These are phyloP conservation scores for Phalacrocorax brasilianus DNA, from an alignment of 2,113 vertebrate species.

Conservation along the genomic window DNA sequence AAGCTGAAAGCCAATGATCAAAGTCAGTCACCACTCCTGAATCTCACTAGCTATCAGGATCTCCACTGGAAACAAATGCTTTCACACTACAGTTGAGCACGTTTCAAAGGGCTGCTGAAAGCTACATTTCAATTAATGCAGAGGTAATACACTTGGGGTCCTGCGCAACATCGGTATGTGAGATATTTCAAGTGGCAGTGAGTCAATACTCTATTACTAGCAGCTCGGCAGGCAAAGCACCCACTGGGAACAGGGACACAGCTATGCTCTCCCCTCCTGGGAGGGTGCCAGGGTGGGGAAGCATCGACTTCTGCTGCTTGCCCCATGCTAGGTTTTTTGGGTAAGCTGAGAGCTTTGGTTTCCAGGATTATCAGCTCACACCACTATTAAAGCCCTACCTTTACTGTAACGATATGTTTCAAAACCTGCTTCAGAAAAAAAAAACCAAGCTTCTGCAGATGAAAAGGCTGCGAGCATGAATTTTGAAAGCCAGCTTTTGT, in stretches of 20 bases:
- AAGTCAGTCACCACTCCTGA: slow-evolving; percentile 44
- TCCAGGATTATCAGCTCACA: neutral
- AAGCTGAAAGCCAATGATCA: slow-evolving; percentile 27
- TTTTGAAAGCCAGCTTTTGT: neutral
- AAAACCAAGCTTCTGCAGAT: neutral
- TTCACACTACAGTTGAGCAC: neutral
- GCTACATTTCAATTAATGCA: slow-evolving; percentile 41
- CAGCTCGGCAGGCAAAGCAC: neutral
- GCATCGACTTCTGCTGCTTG: neutral
- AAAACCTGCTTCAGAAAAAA: neutral
- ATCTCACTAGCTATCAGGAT: slow-evolving; percentile 45
- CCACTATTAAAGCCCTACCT: neutral
- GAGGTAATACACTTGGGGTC: neutral
- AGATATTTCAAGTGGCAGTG: neutral
- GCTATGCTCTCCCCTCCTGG: neutral
- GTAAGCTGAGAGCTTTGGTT: neutral
- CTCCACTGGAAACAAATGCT: slow-evolving; percentile 31
- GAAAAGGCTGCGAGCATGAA: neutral
- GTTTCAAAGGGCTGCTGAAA: slow-evolving; percentile 20
- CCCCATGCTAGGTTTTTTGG: neutral
- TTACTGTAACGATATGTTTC: neutral
- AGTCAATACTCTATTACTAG: neutral
- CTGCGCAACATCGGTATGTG: neutral
- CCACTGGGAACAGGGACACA: neutral
- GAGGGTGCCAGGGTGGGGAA: neutral